Base-by-base conservation (phyloP, 2,888 invertebrate genomes). In the Plebejus anna region DNA sequence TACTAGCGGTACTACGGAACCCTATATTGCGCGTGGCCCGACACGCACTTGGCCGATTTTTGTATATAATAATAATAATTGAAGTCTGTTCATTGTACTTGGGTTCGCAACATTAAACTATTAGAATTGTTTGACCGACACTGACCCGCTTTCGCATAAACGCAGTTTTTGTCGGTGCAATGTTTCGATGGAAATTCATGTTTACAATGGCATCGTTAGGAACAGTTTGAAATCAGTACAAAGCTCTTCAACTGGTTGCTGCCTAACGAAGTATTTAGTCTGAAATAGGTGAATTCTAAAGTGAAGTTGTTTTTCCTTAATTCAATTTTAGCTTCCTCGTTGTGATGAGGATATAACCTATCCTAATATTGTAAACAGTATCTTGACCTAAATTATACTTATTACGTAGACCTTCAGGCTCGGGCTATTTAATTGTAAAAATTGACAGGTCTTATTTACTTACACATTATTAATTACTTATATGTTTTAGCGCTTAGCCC, bases 81-180 rank as follows among this genome's bases (percentile, higher is more conserved):
- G 3, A 11, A 72, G 16, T 72, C 11, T 22, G 51, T 51, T 72
- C 9, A 73, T 47, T 22, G 55, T 51, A 51, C 55, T 36, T 51
- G 55, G 2, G 47, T 73, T 73, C 13, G 55, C 73, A 73, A 73
- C 55, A 73, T 51, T 73, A 71, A 36, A 22, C 13, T 76, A 75
- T 75, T 75, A 75, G 16, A 76, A 32, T 76, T 77, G 59, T 77
- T 76, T 75, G 73, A 78, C 76, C 84, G 86, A 85, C 89, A 87
- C 81, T 90, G 91, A 90, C 90, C 90, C 78, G 84, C 89, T 90
- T 91, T 90, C 87, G 51, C 84, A 88, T 80, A 76, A 77, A 38
- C 71, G 81, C 79, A 82, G 79, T 83, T 85, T 86, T 86, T 84
- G 84, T 82, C 83, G 80, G 81, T 79, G 77, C 32, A 66, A 66